Evolutionary conservation across 2,113 vertebrate species (phyloP), one percentile per base, ranked within the genome.

Genomic region (Oncorhynchus keta): DNA sequence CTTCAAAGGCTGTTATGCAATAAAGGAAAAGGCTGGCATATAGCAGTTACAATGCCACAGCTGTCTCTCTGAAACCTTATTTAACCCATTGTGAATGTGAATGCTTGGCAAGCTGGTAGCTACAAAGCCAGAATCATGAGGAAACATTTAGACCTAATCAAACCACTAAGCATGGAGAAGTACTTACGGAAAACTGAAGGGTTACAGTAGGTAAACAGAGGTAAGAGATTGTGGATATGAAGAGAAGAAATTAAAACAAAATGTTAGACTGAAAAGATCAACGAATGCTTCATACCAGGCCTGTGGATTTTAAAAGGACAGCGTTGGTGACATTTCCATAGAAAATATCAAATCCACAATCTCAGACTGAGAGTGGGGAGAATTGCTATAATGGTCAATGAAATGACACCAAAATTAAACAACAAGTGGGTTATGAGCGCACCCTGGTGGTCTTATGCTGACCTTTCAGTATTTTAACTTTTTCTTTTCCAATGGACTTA

Each of bases 181-280:
- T 92, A 95, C 91, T 93, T 92, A 95, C 93, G 59, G 89, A 65
- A 88, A 95, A 94, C 93, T 93, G 90, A 87, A 85, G 73, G 79
- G 79, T 89, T 84, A 55, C 51, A 85, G 65, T 13, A 68, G 68
- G 81, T 48, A 80, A 82, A 89, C 71, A 88, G 81, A 87, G 39
- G 71, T 77, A 82, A 76, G 75, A 83, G 73, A 87, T 77, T 81
- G 65, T 85, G 74, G 74, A 79, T 75, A 84, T 12, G 74, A 35
- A 74, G 66, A 68, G 84, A 85, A 81, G 71, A 84, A 86, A 89
- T 75, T 72, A 86, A 84, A 86, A 89, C 39, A 64, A 77, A 79
- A 74, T 1, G 77, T 81, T 74, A 72, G 61, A 76, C 49, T 28
- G 62, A 22, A 72, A 65, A 73, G 24, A 72, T 79, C 39, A 45